These are phyloP conservation scores for Marmota flaviventris DNA, from an alignment of 2,113 vertebrate genomes.

Conservation along the genomic window DNA sequence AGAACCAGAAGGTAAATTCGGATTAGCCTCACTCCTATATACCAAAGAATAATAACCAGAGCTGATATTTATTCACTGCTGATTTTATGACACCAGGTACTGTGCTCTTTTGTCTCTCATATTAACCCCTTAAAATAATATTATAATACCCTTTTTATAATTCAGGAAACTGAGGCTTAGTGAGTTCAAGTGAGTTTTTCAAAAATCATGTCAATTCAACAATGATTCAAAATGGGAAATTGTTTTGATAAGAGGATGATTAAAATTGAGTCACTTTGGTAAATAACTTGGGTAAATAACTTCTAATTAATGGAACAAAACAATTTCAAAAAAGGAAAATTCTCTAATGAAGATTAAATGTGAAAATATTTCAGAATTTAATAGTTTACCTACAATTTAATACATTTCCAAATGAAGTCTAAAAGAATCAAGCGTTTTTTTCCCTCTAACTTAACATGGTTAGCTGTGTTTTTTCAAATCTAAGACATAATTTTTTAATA, in stretches of 20 bases:
- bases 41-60: background rate
- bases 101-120: background rate
- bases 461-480: background rate
- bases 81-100: background rate
- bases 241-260: background rate
- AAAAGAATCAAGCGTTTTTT: background rate
- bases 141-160: background rate
- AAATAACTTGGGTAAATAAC: background rate
- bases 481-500: background rate
- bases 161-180: background rate
- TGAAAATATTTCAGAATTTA: slow-evolving; percentile 38
- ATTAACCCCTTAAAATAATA: background rate
- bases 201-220: slow-evolving; percentile 11
- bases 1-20: background rate
- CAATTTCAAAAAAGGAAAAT: background rate
- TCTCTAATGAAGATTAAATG: background rate
- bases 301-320: background rate
- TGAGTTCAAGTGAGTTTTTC: background rate
- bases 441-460: background rate
- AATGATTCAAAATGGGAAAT: background rate
- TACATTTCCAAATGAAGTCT: slow-evolving; percentile 12
- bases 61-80: background rate
- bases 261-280: background rate
- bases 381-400: background rate
- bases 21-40: background rate